phyloP scores from a whole-genome alignment of 2,888 invertebrate species.

The Ecliptopera silaceata region DNA sequence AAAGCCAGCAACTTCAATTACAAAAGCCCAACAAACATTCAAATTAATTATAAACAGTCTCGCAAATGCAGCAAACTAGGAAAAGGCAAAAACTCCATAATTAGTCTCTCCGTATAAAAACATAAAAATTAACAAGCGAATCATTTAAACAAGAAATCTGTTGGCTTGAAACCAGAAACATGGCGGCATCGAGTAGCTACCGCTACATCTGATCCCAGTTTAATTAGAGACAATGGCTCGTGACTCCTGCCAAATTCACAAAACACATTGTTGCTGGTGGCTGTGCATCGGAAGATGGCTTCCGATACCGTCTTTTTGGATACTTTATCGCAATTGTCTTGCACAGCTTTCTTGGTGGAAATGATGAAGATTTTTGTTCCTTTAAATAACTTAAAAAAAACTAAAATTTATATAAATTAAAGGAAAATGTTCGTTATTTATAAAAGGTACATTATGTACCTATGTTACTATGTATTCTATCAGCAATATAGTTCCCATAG shows the following conservation, averaged over 20 bases:
- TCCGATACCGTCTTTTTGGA: slow-evolving; percentile 13
- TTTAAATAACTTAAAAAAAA: too few relatives aligned
- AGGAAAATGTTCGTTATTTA: too few relatives aligned
- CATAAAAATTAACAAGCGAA: slow-evolving; percentile 65
- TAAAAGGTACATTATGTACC: too few relatives aligned
- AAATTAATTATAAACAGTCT: slow-evolving; percentile 28
- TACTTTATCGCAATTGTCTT: slow-evolving; percentile 2
- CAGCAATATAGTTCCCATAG: too few relatives aligned
- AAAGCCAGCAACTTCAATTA: slow-evolving; percentile 17
- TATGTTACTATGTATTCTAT: too few relatives aligned
- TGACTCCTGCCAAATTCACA: slow-evolving; percentile 52
- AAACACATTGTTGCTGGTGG: slow-evolving; percentile 36
- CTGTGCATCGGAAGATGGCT: slow-evolving; percentile 6
- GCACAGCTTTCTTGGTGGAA: too few relatives aligned
- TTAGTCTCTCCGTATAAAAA: slow-evolving; percentile 45
- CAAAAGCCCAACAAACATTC: slow-evolving; percentile 16
- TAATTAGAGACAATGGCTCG: slow-evolving; percentile 64
- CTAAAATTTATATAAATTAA: too few relatives aligned
- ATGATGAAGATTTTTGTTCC: too few relatives aligned
- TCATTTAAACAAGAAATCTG: slow-evolving; percentile 66
- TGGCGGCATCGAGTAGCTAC: slow-evolving; percentile 52
- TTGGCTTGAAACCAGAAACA: slow-evolving; percentile 73
- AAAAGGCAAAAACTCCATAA: slow-evolving; percentile 34
- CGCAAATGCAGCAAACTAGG: slow-evolving; percentile 25
- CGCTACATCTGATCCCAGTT: slow-evolving; percentile 69